Conservation (phyloP, 2,113 vertebrate genomes). For the Pipra filicauda region DNA sequence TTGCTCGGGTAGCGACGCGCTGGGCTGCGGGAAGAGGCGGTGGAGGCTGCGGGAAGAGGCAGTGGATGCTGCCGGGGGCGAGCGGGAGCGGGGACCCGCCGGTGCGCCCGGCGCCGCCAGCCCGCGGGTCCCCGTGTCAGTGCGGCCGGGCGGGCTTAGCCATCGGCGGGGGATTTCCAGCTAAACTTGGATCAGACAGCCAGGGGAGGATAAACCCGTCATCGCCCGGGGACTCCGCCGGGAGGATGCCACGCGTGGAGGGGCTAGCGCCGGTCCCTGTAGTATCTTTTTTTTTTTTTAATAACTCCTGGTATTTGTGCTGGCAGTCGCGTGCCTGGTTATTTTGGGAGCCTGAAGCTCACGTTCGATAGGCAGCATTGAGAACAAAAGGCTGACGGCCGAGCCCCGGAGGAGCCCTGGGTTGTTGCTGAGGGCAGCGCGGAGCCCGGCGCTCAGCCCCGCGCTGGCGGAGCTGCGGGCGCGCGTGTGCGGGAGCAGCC, state of each 20-base stretch:
- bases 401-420: conserved; percentile 10
- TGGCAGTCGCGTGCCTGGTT: neutral
- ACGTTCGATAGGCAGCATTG: neutral
- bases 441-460: neutral
- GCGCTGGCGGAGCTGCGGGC: neutral
- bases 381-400: conserved; percentile 65
- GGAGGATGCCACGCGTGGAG: neutral
- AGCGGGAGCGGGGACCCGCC: neutral
- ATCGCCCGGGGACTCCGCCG: neutral
- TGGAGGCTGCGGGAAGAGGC: neutral
- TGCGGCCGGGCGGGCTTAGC: neutral
- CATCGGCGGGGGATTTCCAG: neutral
- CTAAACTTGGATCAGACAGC: neutral
- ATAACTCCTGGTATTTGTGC: neutral
- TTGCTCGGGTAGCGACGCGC: neutral
- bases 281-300: neutral
- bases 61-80: neutral
- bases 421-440: conserved; percentile 25
- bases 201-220: neutral
- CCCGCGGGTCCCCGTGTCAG: neutral
- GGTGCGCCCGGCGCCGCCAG: neutral
- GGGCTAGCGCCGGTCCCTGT: neutral
- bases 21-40: neutral
- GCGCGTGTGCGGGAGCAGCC: neutral
- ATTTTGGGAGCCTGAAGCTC: neutral